These are phyloP conservation scores for Rhabdornis inornatus DNA, from an alignment of 2,113 vertebrate genomes.

Conservation along the genomic window DNA sequence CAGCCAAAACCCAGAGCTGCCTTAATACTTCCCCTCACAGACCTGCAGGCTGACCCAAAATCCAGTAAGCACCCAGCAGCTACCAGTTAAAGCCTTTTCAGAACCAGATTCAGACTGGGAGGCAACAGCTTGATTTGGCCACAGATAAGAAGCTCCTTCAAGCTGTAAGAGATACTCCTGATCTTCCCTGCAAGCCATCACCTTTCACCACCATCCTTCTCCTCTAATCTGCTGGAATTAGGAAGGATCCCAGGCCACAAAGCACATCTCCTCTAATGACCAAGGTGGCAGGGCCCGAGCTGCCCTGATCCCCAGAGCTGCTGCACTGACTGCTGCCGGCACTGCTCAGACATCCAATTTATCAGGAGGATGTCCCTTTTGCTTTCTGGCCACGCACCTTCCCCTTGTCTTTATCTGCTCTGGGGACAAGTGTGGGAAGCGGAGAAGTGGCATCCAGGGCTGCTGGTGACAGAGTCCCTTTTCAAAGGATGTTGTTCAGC, in stretches of 20 bases:
- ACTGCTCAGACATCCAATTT: neutral
- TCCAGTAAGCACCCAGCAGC: neutral
- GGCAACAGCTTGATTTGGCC: neutral
- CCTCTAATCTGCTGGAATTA: neutral
- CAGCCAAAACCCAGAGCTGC: neutral
- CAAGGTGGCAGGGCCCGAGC: neutral
- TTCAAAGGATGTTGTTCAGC: conserved; percentile 36
- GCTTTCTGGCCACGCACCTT: neutral
- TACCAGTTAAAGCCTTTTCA: neutral
- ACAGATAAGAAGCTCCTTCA: neutral
- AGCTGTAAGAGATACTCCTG: neutral
- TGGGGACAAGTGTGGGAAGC: neutral
- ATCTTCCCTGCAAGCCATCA: neutral
- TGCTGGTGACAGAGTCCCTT: conserved; percentile 34
- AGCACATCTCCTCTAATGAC: neutral
- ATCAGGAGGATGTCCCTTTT: neutral
- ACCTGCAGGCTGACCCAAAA: neutral
- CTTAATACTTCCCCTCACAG: neutral
- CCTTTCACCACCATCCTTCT: neutral
- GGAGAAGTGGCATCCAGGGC: neutral
- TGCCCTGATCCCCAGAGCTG: neutral
- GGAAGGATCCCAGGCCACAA: neutral
- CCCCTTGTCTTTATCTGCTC: conserved; percentile 8
- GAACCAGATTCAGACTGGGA: neutral
- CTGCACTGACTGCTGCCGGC: neutral